A percentile compares a stretch with the other conserved stretches of the same genome.
These are phyloP conservation scores for Oxyruncus cristatus DNA, from an alignment of 2,113 vertebrate species.

Conservation along the genomic window DNA sequence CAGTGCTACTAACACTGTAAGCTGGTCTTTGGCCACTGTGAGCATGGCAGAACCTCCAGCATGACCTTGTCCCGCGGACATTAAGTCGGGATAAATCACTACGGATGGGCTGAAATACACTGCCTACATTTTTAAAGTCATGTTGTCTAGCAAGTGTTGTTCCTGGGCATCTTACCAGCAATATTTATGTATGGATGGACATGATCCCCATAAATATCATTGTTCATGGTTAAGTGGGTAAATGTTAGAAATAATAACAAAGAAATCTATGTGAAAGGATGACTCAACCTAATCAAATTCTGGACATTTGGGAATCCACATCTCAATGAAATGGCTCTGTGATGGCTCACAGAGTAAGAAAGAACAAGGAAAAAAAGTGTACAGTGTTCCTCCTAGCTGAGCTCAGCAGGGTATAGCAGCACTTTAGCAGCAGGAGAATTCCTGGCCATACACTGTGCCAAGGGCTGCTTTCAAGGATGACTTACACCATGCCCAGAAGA, in stretches of 20 bases:
- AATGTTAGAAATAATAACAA: background rate
- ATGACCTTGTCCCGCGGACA: background rate
- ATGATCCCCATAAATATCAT: background rate
- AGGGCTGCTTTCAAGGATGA: background rate
- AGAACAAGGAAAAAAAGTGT: background rate
- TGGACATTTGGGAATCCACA: background rate
- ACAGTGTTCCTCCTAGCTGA: rapidly evolving
- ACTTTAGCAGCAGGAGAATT: background rate
- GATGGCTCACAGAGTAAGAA: background rate
- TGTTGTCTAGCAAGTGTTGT: background rate
- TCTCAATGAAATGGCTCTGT: background rate
- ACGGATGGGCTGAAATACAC: background rate
- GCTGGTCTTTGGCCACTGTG: background rate
- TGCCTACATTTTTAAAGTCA: background rate
- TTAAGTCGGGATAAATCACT: background rate
- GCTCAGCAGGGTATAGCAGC: background rate
- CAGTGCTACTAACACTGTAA: background rate
- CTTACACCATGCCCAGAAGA: background rate
- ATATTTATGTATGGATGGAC: background rate
- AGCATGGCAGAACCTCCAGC: background rate
- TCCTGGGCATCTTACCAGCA: background rate
- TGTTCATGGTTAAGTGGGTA: background rate
- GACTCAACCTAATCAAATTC: background rate
- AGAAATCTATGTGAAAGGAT: background rate
- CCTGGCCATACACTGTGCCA: rapidly evolving